phyloP scores from a whole-genome alignment of 2,113 vertebrate species.

The Poeciliopsis occidentalis region DNA sequence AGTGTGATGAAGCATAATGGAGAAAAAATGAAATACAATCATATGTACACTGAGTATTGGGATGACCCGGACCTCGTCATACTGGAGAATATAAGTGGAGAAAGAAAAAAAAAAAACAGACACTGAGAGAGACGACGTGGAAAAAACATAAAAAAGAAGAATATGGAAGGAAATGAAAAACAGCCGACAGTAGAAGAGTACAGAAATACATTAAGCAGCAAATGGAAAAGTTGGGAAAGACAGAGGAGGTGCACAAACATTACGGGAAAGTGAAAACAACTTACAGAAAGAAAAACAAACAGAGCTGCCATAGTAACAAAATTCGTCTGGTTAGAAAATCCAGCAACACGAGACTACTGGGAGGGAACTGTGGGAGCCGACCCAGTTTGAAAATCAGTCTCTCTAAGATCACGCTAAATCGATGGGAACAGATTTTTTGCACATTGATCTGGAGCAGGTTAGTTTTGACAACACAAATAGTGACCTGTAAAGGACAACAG shows the following conservation, averaged over 20 bases:
- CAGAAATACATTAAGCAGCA: slow-evolving; percentile 53
- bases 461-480: slow-evolving; percentile 50
- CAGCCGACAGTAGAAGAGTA: slow-evolving; percentile 56
- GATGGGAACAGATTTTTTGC: slow-evolving; percentile 51
- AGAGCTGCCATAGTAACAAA: slow-evolving; percentile 73
- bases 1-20: slow-evolving; percentile 33
- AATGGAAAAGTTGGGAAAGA: slow-evolving; percentile 58
- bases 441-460: slow-evolving; percentile 48
- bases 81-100: slow-evolving; percentile 81
- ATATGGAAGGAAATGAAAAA: slow-evolving; percentile 48
- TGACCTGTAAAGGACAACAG: slow-evolving; percentile 57
- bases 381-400: slow-evolving; percentile 48
- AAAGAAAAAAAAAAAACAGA: slow-evolving; percentile 54
- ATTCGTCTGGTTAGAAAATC: slow-evolving; percentile 61
- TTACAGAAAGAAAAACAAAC: slow-evolving; percentile 61
- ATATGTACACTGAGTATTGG: slow-evolving; percentile 91
- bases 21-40: slow-evolving; percentile 33
- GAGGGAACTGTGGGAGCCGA: slow-evolving; percentile 44
- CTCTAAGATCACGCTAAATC: slow-evolving; percentile 45
- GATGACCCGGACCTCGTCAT: slow-evolving; percentile 94
- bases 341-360: slow-evolving; percentile 55
- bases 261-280: slow-evolving; percentile 49
- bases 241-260: slow-evolving; percentile 40
- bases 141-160: slow-evolving; percentile 29
- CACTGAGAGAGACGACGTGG: slow-evolving; percentile 67